phyloP scores from a whole-genome alignment of 1,140 invertebrate genomes.

The Drosophila malerkotliana region DNA sequence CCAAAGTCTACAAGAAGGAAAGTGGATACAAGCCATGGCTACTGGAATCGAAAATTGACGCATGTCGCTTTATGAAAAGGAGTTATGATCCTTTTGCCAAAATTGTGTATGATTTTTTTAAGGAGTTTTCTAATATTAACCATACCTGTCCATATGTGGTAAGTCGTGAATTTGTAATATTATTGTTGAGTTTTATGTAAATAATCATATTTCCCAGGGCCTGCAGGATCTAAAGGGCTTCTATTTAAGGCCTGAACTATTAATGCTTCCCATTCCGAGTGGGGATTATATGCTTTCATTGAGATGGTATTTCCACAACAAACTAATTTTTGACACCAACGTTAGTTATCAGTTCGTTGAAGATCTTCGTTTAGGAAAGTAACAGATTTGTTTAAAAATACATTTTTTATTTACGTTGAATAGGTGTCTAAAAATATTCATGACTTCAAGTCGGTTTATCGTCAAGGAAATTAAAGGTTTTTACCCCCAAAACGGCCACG shows the following conservation, averaged over 20 bases:
- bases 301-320: constrained; percentile 7
- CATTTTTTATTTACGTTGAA: too few species aligned
- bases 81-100: background rate
- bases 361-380: constrained; percentile 1
- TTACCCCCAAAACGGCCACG: too few species aligned
- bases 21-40: constrained; percentile 35
- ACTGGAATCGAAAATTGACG: constrained; percentile 1
- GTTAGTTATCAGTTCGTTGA: constrained; percentile 12
- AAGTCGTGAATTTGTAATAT: background rate
- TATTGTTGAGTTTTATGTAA: too few species aligned
- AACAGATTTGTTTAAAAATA: background rate
- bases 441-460: background rate
- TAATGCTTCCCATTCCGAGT: constrained; percentile 20
- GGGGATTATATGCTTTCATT: constrained; percentile 20
- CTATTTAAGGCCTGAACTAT: constrained; percentile 13
- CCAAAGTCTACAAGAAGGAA: constrained; percentile 17
- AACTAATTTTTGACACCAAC: constrained; percentile 16
- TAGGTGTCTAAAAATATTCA: background rate
- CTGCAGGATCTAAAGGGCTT: constrained; percentile 8
- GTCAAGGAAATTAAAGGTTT: background rate
- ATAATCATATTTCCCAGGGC: background rate
- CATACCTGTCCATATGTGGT: constrained; percentile 33
- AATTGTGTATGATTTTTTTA: constrained; percentile 6
- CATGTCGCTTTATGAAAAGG: constrained; percentile 5
- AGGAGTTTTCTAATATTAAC: constrained; percentile 26